Percentiles rank a stretch among this genome's conserved stretches.
Evolutionary conservation across 2,113 vertebrate species (phyloP).

Genomic region (Dipodomys spectabilis): DNA sequence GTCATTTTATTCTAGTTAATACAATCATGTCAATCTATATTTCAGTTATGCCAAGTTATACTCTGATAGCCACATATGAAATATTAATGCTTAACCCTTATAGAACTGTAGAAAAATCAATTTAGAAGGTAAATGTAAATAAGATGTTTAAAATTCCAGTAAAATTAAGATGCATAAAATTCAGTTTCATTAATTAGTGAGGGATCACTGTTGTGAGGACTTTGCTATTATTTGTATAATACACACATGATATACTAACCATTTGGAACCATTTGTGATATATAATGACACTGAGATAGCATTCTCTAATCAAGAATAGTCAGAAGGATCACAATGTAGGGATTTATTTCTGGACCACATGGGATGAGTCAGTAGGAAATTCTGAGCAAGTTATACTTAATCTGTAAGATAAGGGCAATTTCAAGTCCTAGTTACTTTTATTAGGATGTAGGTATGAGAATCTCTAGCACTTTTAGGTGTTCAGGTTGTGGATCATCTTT

Average conservation of each 20-base stretch:
- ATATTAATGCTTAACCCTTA: not conserved
- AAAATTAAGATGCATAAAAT: constrained; percentile 27
- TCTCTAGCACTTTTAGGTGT: not conserved
- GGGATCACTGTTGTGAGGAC: not conserved
- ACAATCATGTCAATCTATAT: not conserved
- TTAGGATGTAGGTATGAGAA: not conserved
- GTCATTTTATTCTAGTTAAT: not conserved
- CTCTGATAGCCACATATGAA: not conserved
- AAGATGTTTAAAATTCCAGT: constrained; percentile 26
- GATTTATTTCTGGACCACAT: not conserved
- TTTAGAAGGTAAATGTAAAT: constrained; percentile 41
- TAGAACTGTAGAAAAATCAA: not conserved
- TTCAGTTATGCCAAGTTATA: no score
- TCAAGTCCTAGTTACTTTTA: not conserved
- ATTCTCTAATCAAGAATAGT: not conserved
- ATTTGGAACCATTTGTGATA: not conserved
- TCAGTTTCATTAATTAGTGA: not conserved
- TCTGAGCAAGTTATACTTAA: not conserved
- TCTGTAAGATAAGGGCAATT: not conserved
- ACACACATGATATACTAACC: not conserved
- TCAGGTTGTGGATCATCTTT: not conserved
- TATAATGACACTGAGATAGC: not conserved
- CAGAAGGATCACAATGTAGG: not conserved
- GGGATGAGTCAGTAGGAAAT: not conserved
- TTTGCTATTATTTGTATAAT: not conserved